Percentiles rank a stretch among this genome's conserved stretches.
Evolutionary conservation across 2,888 invertebrate species (phyloP).

Genomic region (Thymelicus lineola): DNA sequence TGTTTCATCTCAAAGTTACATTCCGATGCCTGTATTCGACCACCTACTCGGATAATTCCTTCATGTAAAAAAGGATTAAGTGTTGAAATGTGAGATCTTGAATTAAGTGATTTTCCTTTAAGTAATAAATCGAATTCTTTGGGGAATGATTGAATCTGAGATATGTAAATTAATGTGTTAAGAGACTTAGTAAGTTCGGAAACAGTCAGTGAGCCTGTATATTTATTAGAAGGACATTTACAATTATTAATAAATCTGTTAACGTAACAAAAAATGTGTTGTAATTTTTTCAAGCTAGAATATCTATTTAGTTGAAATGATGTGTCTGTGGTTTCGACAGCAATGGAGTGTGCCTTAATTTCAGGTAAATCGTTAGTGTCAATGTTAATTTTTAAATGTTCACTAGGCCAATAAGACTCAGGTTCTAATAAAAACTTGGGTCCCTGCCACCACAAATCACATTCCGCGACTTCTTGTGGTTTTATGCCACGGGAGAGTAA

Average conservation of each 20-base stretch:
- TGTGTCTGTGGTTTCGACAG: neutral
- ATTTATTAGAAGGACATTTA: neutral
- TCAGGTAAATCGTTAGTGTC: too few species aligned
- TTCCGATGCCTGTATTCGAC: conserved; percentile 4
- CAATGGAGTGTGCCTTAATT: neutral
- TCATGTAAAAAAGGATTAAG: conserved; percentile 6
- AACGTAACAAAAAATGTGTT: neutral
- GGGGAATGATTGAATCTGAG: neutral
- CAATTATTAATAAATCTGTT: neutral
- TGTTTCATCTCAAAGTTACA: conserved; percentile 4
- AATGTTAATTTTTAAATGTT: too few species aligned
- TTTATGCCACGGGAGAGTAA: neutral
- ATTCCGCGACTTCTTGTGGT: too few species aligned
- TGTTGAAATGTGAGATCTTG: conserved; percentile 1
- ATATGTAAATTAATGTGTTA: neutral
- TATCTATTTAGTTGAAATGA: neutral
- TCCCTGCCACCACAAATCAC: too few species aligned
- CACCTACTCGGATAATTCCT: conserved; percentile 4
- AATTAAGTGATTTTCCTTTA: conserved; percentile 16
- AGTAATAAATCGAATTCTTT: conserved; percentile 24
- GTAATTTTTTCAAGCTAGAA: neutral
- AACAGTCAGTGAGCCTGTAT: neutral
- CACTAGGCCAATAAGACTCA: too few species aligned
- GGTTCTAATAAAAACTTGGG: too few species aligned
- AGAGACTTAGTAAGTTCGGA: neutral